A percentile compares a stretch with the other conserved stretches of the same genome.
Conservation (phyloP, 1,140 invertebrate genomes). For the Eupeodes corollae region DNA sequence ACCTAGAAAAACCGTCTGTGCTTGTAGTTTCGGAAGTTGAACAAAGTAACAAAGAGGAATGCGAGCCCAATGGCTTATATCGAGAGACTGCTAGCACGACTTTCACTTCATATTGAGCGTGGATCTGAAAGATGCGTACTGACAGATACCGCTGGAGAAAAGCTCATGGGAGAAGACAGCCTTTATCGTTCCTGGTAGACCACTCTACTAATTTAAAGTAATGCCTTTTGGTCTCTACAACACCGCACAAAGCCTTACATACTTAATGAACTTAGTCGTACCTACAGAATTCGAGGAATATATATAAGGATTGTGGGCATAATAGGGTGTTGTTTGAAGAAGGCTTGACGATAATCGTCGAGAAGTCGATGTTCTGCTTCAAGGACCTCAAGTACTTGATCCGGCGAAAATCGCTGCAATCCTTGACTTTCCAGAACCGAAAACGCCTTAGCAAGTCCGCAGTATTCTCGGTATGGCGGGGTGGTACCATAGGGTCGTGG, state of each 20-base stretch:
- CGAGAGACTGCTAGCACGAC: slow-evolving; percentile 9
- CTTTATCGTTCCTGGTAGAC: slow-evolving; percentile 21
- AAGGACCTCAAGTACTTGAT: slow-evolving; percentile 5
- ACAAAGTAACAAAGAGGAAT: slow-evolving; percentile 25
- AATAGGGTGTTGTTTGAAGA: slow-evolving; percentile 35
- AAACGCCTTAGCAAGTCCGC: slow-evolving; percentile 9
- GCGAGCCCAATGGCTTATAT: no score
- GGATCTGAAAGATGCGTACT: no score
- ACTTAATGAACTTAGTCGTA: slow-evolving; percentile 1
- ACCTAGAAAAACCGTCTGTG: slow-evolving; percentile 17
- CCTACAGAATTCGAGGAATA: background rate
- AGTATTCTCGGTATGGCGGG: slow-evolving; percentile 5
- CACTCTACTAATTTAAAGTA: no score
- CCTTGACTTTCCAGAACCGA: slow-evolving; percentile 9
- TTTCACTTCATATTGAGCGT: slow-evolving; percentile 11
- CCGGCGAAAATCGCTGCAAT: slow-evolving; percentile 14
- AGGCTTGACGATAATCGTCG: slow-evolving; percentile 32
- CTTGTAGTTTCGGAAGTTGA: slow-evolving; percentile 22
- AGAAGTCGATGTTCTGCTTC: slow-evolving; percentile 2
- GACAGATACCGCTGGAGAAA: slow-evolving; percentile 15
- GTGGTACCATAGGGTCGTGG: slow-evolving; percentile 5
- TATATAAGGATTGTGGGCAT: slow-evolving; percentile 26
- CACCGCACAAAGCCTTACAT: background rate
- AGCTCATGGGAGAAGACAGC: slow-evolving; percentile 35
- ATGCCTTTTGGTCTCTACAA: no score